Conservation (phyloP, 2,113 vertebrate genomes). For the Poeciliopsis retropinna region DNA sequence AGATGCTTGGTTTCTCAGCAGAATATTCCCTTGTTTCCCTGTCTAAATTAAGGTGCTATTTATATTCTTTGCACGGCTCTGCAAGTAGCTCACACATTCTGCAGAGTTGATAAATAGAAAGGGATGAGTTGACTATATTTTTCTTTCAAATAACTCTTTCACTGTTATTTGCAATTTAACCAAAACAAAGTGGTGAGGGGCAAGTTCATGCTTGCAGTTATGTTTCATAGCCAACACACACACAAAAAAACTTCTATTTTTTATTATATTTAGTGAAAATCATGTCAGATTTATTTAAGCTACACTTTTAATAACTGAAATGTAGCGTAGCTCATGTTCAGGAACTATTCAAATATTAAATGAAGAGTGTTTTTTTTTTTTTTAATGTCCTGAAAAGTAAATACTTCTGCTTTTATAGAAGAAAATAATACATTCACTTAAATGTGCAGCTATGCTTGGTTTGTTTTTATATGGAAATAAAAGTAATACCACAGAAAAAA, state of each 20-base stretch:
- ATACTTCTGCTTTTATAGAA: conserved; percentile 7
- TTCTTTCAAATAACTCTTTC: conserved; percentile 16
- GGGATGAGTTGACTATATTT: conserved; percentile 37
- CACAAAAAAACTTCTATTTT: conserved; percentile 11
- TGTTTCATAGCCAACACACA: conserved; percentile 4
- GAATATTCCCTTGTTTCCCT: not conserved
- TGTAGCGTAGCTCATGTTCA: not conserved
- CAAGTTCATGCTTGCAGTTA: conserved; percentile 24
- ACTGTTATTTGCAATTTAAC: conserved; percentile 50
- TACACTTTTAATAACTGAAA: conserved; percentile 18
- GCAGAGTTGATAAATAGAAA: conserved; percentile 38
- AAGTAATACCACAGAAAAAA: conserved; percentile 38
- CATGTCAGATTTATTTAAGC: conserved; percentile 52
- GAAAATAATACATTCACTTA: conserved; percentile 35
- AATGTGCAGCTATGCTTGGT: conserved; percentile 57
- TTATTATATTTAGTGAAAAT: not conserved
- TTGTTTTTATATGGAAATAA: conserved; percentile 69
- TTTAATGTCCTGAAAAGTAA: conserved; percentile 6
- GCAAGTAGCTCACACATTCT: conserved; percentile 34
- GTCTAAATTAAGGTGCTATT: conserved; percentile 31
- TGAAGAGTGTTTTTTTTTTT: conserved; percentile 21
- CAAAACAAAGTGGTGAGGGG: conserved; percentile 39
- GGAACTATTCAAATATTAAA: conserved; percentile 12
- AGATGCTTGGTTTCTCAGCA: not conserved
- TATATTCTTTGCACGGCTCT: conserved; percentile 27